A percentile compares a stretch with the other conserved stretches of the same genome.
Conservation (phyloP, 2,888 invertebrate genomes). For the Tipula helvola region DNA sequence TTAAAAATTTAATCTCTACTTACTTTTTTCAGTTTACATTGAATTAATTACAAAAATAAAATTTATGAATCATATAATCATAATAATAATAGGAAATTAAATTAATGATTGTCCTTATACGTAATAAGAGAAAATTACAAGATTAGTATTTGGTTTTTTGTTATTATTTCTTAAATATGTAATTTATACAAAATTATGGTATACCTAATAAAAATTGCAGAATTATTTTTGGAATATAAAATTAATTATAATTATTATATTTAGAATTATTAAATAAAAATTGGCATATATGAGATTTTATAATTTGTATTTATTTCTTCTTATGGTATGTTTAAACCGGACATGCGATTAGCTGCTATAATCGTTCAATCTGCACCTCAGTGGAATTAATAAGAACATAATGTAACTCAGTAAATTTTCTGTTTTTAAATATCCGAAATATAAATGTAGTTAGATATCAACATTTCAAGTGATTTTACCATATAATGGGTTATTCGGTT, state of each 20-base stretch:
- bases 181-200: neutral
- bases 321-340: too few relatives aligned
- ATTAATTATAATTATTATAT: neutral
- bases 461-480: too few relatives aligned
- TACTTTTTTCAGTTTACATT: neutral
- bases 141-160: neutral
- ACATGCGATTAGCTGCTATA: too few relatives aligned
- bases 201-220: neutral
- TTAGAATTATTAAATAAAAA: neutral
- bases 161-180: neutral
- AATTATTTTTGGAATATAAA: neutral
- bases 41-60: neutral
- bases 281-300: neutral
- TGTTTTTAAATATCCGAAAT: too few relatives aligned
- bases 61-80: neutral
- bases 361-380: too few relatives aligned
- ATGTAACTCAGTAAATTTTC: too few relatives aligned
- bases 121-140: neutral
- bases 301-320: neutral
- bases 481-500: too few relatives aligned
- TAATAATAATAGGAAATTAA: neutral
- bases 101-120: neutral
- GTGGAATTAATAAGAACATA: too few relatives aligned
- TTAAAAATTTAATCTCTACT: neutral
- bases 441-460: too few relatives aligned